phyloP scores from a whole-genome alignment of 2,113 vertebrate genomes.

The Ophiodon elongatus region DNA sequence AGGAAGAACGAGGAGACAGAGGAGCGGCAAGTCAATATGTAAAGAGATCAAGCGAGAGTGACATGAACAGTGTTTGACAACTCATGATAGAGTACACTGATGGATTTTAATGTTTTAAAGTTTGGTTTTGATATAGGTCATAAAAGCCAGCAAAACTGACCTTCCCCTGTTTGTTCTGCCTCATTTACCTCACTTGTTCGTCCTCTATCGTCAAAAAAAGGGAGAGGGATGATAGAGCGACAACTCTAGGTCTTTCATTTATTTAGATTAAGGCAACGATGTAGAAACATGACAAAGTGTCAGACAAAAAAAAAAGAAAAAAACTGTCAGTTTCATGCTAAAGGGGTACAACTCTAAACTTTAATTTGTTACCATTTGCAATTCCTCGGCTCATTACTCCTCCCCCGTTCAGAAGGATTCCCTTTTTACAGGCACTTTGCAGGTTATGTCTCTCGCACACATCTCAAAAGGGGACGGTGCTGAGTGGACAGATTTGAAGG shows the following conservation, averaged over 20 bases:
- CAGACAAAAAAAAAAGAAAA: not conserved
- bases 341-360: not conserved
- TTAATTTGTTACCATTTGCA: slow-evolving; percentile 45
- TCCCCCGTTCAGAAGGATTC: slow-evolving; percentile 44
- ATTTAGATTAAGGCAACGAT: slow-evolving; percentile 30
- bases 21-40: not conserved
- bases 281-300: slow-evolving; percentile 17
- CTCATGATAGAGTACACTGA: not conserved
- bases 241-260: slow-evolving; percentile 15
- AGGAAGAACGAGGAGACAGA: not conserved
- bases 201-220: slow-evolving; percentile 13
- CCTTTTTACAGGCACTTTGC: slow-evolving; percentile 58
- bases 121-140: not conserved
- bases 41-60: not conserved
- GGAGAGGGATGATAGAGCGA: not conserved
- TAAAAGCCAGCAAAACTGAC: slow-evolving; percentile 26
- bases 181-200: slow-evolving; percentile 12
- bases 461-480: slow-evolving; percentile 30
- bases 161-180: slow-evolving; percentile 6
- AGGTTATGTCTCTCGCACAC: slow-evolving; percentile 23
- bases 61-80: not conserved
- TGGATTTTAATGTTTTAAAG: slow-evolving; percentile 18
- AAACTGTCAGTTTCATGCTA: slow-evolving; percentile 11
- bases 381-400: slow-evolving; percentile 65
- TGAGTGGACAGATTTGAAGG: slow-evolving; percentile 63